Conservation (phyloP, 2,888 invertebrate genomes). For the Petrolisthes cinctipes region DNA sequence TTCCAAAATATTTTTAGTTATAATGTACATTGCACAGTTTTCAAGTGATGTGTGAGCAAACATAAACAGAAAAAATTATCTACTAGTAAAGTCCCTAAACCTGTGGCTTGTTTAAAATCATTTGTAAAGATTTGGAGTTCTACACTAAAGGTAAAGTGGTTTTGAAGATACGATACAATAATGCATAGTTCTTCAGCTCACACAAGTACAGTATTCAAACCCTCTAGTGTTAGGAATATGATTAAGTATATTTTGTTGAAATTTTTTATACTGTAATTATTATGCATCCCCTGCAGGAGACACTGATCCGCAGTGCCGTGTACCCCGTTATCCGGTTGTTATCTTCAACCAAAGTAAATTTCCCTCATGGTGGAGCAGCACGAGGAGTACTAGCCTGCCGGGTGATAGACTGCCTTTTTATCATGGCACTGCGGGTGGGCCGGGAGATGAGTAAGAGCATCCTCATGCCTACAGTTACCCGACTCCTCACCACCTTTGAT, state of each 20-base stretch:
- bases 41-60: too few species aligned
- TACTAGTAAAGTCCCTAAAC: too few species aligned
- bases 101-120: too few species aligned
- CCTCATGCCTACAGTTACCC: slow-evolving; percentile 58
- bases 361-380: slow-evolving; percentile 84
- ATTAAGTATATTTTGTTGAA: neutral
- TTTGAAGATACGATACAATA: too few species aligned
- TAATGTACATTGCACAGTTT: too few species aligned
- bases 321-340: slow-evolving; percentile 85
- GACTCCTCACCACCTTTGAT: slow-evolving; percentile 61
- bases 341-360: slow-evolving; percentile 82
- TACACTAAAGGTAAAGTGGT: too few species aligned
- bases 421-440: slow-evolving; percentile 71
- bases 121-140: too few species aligned
- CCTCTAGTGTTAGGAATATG: neutral
- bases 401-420: slow-evolving; percentile 84
- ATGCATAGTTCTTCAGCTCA: too few species aligned
- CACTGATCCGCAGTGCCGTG: slow-evolving; percentile 80
- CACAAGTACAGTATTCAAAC: too few species aligned
- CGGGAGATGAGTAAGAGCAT: slow-evolving; percentile 64
- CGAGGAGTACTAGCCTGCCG: slow-evolving; percentile 84
- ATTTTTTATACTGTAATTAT: neutral
- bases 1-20: too few species aligned
- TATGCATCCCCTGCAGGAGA: slow-evolving; percentile 77
- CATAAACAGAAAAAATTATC: too few species aligned